These are phyloP conservation scores for Acrocephalus arundinaceus DNA, from an alignment of 2,113 vertebrate species.

Conservation along the genomic window DNA sequence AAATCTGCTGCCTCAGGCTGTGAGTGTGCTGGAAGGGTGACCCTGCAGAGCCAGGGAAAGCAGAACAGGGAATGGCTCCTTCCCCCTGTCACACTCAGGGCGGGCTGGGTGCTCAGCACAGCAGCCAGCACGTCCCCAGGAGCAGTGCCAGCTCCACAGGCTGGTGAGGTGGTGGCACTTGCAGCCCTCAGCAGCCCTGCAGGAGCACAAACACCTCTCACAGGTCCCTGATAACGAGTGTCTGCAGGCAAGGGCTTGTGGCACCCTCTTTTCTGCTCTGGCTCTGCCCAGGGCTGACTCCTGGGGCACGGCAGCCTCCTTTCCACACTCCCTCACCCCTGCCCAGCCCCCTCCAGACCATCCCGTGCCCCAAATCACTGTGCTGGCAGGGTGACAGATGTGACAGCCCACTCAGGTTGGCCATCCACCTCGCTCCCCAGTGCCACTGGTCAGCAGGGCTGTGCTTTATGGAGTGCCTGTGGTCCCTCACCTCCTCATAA, in stretches of 20 bases:
- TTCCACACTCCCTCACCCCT: background rate
- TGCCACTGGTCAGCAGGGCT: background rate
- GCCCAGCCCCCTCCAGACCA: background rate
- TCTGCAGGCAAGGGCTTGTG: background rate
- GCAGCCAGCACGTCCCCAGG: rapidly evolving
- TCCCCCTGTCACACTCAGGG: background rate
- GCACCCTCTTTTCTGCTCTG: rapidly evolving
- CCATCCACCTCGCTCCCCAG: background rate
- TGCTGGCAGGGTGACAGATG: background rate
- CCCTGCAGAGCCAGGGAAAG: background rate
- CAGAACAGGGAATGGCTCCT: background rate
- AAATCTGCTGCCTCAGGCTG: background rate
- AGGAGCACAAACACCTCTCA: background rate
- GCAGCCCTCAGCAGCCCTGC: background rate
- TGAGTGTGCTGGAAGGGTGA: rapidly evolving
- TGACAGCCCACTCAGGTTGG: background rate
- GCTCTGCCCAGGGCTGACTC: background rate
- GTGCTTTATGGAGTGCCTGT: background rate
- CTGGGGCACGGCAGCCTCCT: background rate
- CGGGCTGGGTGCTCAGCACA: rapidly evolving
- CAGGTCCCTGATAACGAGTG: background rate
- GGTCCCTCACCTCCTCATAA: slow-evolving; percentile 4
- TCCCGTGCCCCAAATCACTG: rapidly evolving
- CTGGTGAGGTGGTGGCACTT: background rate
- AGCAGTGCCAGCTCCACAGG: background rate